These are phyloP conservation scores for Nothobranchius furzeri DNA, from an alignment of 2,113 vertebrate genomes.

Conservation along the genomic window DNA sequence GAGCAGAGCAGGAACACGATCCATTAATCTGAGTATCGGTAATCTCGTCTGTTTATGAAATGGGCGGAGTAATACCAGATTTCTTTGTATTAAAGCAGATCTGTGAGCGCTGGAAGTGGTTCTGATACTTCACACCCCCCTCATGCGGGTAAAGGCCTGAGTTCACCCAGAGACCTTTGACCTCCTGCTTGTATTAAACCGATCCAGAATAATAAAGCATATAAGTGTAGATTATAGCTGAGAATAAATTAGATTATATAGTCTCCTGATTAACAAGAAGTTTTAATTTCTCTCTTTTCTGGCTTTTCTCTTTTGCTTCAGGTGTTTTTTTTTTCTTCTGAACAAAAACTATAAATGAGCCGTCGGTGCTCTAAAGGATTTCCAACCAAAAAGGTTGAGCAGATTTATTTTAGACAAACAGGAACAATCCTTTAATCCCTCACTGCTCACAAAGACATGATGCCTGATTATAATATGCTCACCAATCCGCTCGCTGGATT, in stretches of 20 bases:
- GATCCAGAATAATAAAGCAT: too few relatives aligned
- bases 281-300: neutral
- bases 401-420: constrained; percentile 1
- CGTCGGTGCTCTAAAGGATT: neutral
- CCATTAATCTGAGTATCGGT: constrained; percentile 68
- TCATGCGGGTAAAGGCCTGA: too few relatives aligned
- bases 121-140: too few relatives aligned
- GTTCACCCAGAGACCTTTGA: neutral
- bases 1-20: constrained; percentile 4
- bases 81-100: constrained; percentile 61
- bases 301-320: neutral
- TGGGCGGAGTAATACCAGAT: constrained; percentile 50
- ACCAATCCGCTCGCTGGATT: constrained; percentile 2
- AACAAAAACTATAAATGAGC: neutral
- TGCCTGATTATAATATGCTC: constrained; percentile 10
- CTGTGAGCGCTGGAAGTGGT: constrained; percentile 18
- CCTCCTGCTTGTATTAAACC: neutral
- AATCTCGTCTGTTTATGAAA: constrained; percentile 74
- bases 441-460: constrained; percentile 1
- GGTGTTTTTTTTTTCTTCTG: too few relatives aligned
- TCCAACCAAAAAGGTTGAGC: neutral
- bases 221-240: too few relatives aligned
- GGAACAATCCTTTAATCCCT: constrained; percentile 11
- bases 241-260: too few relatives aligned
- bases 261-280: too few relatives aligned